These are phyloP conservation scores for Mesembrinibis cayennensis DNA, from an alignment of 2,113 vertebrate species.

Conservation along the genomic window DNA sequence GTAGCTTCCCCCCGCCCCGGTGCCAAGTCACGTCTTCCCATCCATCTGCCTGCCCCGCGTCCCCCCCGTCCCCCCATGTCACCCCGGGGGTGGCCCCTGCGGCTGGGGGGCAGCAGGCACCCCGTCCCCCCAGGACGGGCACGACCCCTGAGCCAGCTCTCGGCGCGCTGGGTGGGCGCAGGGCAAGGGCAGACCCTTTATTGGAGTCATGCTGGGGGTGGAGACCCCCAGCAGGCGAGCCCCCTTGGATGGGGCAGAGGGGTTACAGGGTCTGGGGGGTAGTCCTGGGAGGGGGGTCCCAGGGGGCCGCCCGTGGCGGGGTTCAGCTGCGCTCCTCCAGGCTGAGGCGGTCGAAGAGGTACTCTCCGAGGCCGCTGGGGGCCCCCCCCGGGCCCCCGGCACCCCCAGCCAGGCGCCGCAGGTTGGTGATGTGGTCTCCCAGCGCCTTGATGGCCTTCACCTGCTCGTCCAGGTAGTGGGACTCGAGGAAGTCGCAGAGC, in stretches of 20 bases:
- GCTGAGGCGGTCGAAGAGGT: conserved; percentile 65
- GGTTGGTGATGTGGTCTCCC: conserved; percentile 79
- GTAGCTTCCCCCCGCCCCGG: not conserved
- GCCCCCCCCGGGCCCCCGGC: not conserved
- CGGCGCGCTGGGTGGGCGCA: no score
- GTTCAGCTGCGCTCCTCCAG: conserved; percentile 45
- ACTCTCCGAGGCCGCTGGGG: conserved; percentile 33
- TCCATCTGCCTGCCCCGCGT: no score
- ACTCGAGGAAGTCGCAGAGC: conserved; percentile 58
- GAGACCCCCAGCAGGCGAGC: not conserved
- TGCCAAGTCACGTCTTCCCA: no score
- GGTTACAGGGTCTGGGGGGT: not conserved
- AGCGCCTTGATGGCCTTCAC: conserved; percentile 51
- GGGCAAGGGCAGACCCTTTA: not conserved
- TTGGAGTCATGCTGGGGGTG: conserved; percentile 3
- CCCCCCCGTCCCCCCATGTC: not conserved
- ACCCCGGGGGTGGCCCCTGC: no score
- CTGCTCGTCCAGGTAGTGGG: conserved; percentile 35
- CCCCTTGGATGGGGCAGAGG: not conserved
- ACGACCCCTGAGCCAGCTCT: no score
- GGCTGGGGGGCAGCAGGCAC: no score
- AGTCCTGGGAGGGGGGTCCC: not conserved
- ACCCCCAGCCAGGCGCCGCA: conserved; percentile 60
- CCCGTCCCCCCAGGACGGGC: no score
- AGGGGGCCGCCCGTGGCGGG: not conserved